These are phyloP conservation scores for Lasius fuliginosus DNA, from an alignment of 2,888 invertebrate species.

Conservation along the genomic window DNA sequence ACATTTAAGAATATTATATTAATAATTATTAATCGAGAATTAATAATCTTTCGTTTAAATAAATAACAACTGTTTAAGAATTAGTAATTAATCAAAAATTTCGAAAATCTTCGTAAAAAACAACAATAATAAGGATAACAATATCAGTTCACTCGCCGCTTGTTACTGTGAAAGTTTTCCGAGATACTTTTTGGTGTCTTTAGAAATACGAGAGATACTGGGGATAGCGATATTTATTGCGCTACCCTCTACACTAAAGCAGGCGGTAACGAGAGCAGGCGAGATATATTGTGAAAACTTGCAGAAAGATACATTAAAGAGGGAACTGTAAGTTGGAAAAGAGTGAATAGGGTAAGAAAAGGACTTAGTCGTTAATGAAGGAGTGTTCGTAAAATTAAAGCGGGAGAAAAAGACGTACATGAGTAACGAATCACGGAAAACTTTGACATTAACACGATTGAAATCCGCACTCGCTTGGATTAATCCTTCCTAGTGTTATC, in stretches of 20 bases:
- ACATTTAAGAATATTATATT: background rate
- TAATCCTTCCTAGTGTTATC: background rate
- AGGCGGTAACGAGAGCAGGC: conserved; percentile 48
- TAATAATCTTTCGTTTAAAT: conserved; percentile 2
- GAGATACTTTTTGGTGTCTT: conserved; percentile 35
- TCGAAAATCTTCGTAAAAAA: background rate
- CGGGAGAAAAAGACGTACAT: conserved; percentile 22
- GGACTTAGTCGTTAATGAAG: conserved; percentile 39
- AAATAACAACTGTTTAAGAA: background rate
- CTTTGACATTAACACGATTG: conserved; percentile 18
- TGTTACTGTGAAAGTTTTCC: conserved; percentile 37
- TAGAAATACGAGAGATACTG: conserved; percentile 42
- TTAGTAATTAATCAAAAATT: conserved; percentile 13
- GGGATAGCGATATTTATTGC: conserved; percentile 46
- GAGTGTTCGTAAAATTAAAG: conserved; percentile 52
- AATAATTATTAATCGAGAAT: background rate
- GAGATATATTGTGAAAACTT: conserved; percentile 70
- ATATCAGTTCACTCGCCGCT: background rate
- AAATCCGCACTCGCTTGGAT: conserved; percentile 13
- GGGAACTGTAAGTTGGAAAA: conserved; percentile 52
- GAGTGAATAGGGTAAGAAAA: conserved; percentile 57
- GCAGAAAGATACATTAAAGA: conserved; percentile 72
- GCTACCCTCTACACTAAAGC: conserved; percentile 38
- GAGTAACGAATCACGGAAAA: conserved; percentile 32
- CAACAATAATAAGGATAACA: conserved; percentile 1